Evolutionary conservation across 2,113 vertebrate genomes (phyloP).

Genomic region (Climacteris rufus): DNA sequence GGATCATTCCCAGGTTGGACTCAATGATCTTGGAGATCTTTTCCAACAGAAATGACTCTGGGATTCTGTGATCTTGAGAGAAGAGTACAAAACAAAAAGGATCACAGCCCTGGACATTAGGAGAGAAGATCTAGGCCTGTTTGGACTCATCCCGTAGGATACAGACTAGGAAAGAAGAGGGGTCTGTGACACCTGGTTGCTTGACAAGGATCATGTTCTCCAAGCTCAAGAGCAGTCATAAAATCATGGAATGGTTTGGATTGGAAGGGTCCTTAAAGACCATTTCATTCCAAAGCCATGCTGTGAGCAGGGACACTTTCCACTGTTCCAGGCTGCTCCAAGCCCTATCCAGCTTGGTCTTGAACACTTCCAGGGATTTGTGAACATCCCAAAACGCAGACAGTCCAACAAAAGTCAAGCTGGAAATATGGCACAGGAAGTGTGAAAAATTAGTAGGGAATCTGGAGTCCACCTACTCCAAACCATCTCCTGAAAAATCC

Average conservation of each 20-base stretch:
- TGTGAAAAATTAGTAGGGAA: not conserved
- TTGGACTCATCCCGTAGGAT: not conserved
- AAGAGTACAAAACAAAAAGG: not conserved
- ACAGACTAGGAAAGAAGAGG: not conserved
- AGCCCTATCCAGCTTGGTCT: not conserved
- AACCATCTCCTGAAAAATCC: not conserved
- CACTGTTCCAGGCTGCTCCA: not conserved
- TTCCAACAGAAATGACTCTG: not conserved
- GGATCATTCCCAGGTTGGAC: not conserved
- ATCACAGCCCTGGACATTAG: not conserved
- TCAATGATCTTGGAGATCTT: not conserved
- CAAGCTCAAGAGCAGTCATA: not conserved
- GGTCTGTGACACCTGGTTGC: not conserved
- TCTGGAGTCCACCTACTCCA: not conserved
- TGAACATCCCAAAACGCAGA: not conserved
- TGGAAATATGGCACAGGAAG: not conserved
- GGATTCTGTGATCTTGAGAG: not conserved
- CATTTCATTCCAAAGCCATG: not conserved
- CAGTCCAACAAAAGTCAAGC: not conserved
- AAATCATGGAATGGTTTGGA: not conserved
- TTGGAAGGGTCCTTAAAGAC: not conserved
- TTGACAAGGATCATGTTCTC: not conserved
- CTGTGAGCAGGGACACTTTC: not conserved
- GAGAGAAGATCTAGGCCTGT: not conserved
- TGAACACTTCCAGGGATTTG: fast-evolving